Base-by-base conservation (phyloP, 2,797 vertebrate genomes). In the Intellagama lesueurii region DNA sequence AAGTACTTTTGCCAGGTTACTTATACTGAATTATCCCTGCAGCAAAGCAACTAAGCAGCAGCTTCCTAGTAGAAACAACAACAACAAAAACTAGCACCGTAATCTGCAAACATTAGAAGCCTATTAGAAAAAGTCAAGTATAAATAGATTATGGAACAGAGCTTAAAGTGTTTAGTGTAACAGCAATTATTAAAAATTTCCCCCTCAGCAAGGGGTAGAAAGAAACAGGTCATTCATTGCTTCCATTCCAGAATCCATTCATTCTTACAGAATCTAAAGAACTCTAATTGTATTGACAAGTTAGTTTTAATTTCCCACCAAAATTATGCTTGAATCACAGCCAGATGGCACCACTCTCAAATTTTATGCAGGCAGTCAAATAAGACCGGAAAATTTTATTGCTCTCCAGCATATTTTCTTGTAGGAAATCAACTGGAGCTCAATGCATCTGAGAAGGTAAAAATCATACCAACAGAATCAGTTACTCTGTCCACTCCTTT, bases 91-190 rank as follows among this genome's bases (percentile, higher is more conserved):
- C n/a, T 22, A 81, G 47, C 60, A 17, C 47, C 30, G 69, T 69
- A 79, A 66, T 66, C 56, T 66, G 47, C 69, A 66, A 64, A 75
- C 35, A 75, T 76, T 56, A n/a, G 44, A 69, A 75, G 17, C 35
- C 35, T 82, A 44, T 75, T 75, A 81, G 60, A 73, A 88, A 81
- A 40, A 79, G 60, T 79, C 40, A 87, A 60, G 5, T 87, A 87
- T 87, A 69, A 80, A 52, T n/a, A 70, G 77, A 87, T 87, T 70
- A 87, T 69, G 14, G n/a, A 60, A 87, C 24, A 19, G 32, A n/a
- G 16, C n/a, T 87, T 70, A 56, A 87, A 72, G 28, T 32, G 11
- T n/a, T 73, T 30, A n/a, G 49, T 75, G 69, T 68, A 81, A 82
- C 22, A 30, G 32, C 30, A 40, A 75, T 81, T 79, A 52, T 64